phyloP scores from a whole-genome alignment of 2,888 invertebrate species.

The Eurytoma californica region DNA sequence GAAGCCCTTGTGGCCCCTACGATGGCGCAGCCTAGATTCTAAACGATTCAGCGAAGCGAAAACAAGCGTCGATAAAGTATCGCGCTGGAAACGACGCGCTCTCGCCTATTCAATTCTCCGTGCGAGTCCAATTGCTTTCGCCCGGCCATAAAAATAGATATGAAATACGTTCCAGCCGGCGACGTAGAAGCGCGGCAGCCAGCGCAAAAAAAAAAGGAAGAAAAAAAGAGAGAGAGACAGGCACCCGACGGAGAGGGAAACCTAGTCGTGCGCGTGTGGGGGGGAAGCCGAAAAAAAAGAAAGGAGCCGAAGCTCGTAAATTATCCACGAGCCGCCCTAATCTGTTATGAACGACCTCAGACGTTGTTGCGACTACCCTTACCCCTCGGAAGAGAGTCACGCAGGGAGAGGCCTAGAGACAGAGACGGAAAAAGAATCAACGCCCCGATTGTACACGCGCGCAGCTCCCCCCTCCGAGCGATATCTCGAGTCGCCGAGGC shows the following conservation, averaged over 20 bases:
- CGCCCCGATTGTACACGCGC: not conserved
- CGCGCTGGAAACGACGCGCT: conserved; percentile 14
- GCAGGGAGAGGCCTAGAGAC: not conserved
- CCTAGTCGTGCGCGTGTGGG: too few species aligned
- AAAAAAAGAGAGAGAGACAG: conserved; percentile 2
- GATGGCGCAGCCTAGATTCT: conserved; percentile 8
- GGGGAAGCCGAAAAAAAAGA: not conserved
- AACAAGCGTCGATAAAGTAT: conserved; percentile 33
- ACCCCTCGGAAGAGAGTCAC: conserved; percentile 3
- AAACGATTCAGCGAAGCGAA: conserved; percentile 4
- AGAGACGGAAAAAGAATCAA: conserved; percentile 2
- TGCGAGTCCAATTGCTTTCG: conserved; percentile 23
- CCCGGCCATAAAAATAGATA: conserved; percentile 41
- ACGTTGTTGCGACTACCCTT: conserved; percentile 13
- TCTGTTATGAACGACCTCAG: conserved; percentile 52
- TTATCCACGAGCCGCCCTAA: conserved; percentile 49
- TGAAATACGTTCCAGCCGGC: conserved; percentile 50
- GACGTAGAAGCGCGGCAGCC: conserved; percentile 18
- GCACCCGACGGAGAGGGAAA: not conserved
- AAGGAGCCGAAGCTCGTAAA: conserved; percentile 42
- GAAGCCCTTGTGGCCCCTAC: conserved; percentile 1
- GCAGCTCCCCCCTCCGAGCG: not conserved
- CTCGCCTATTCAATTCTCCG: conserved; percentile 10
- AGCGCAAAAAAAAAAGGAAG: not conserved
- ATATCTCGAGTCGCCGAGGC: conserved; percentile 48